Conservation (phyloP, 2,797 vertebrate genomes). For the Tarsius wallacei region DNA sequence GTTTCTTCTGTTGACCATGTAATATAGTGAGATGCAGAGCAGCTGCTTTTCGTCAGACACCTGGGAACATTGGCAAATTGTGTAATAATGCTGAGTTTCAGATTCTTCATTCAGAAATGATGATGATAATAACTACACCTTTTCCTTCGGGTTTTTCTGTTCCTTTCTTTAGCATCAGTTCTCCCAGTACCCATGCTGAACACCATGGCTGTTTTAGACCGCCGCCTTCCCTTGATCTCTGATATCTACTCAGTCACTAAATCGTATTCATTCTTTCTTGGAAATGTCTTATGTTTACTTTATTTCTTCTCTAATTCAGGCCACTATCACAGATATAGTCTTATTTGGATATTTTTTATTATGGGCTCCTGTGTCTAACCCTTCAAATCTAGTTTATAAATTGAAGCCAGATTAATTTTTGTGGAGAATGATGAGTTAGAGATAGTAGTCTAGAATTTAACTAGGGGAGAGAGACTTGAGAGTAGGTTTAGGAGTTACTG, state of each 20-base stretch:
- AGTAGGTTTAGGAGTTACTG: not conserved
- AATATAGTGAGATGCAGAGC: not conserved
- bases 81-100: not conserved
- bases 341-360: not conserved
- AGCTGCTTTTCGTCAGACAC: not conserved
- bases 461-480: not conserved
- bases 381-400: slow-evolving; percentile 35
- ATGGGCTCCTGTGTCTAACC: not conserved
- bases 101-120: not conserved
- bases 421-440: not conserved
- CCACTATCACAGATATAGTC: not conserved
- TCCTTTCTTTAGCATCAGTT: not conserved
- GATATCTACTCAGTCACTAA: not conserved
- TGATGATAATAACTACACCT: not conserved
- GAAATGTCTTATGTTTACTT: not conserved
- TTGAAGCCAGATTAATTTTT: slow-evolving; percentile 32
- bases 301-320: not conserved
- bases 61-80: not conserved
- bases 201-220: not conserved
- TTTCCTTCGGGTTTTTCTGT: not conserved
- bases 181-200: not conserved
- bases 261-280: not conserved
- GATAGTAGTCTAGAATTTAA: not conserved
- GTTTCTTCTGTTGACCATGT: not conserved
- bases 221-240: not conserved